Conservation (phyloP, 1,140 invertebrate species). For the Saccostrea glomerata region DNA sequence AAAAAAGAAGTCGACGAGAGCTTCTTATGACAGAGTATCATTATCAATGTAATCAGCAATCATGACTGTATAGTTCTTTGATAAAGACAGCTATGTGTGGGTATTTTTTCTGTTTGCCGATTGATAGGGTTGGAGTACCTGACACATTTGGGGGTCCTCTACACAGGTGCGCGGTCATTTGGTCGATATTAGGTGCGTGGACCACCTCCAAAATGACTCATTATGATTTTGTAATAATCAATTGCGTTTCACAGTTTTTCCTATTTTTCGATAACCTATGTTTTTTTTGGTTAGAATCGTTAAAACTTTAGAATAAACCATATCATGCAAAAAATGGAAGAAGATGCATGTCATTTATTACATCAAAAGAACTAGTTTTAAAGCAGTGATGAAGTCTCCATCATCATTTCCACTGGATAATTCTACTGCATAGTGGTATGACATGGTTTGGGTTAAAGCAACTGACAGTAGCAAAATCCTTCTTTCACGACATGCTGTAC, state of each 20-base stretch:
- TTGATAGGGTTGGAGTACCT: constrained; percentile 12
- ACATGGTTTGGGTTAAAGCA: not conserved
- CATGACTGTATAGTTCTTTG: not conserved
- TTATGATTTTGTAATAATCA: not conserved
- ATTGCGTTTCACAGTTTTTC: not conserved
- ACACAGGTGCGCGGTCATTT: constrained; percentile 28
- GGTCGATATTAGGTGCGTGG: not conserved
- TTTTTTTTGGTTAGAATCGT: not conserved
- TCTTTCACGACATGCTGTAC: not conserved
- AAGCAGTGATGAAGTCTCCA: not conserved
- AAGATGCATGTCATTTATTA: not conserved
- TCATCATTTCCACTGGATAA: not conserved
- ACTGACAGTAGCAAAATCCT: not conserved
- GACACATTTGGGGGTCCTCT: not conserved
- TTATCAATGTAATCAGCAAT: not conserved
- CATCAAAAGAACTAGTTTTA: not conserved
- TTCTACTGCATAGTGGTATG: not conserved
- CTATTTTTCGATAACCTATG: not conserved
- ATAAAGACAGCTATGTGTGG: constrained; percentile 18
- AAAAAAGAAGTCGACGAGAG: not conserved
- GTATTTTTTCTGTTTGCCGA: constrained; percentile 30
- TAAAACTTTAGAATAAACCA: not conserved
- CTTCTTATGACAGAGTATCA: not conserved
- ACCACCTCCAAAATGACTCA: not conserved
- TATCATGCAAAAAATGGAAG: too few relatives aligned